These are phyloP conservation scores for Porites lobata DNA, from an alignment of 92 coral and sea anemone species.

Conservation along the genomic window DNA sequence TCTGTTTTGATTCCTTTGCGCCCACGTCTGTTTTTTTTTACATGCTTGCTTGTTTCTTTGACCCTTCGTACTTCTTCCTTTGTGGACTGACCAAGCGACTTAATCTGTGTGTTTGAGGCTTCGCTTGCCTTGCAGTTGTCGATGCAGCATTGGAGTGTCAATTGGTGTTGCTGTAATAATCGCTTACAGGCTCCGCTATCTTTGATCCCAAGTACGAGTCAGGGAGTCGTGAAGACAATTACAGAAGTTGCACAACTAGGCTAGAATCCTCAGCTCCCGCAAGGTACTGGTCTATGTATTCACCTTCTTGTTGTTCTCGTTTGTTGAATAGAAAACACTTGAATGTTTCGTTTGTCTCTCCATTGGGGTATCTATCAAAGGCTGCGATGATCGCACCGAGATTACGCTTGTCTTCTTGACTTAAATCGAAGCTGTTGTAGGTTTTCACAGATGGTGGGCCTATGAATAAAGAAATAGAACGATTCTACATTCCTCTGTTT, in stretches of 20 bases:
- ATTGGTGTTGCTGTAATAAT: too few species aligned
- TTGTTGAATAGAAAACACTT: constrained; percentile 52
- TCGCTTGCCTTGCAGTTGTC: too few species aligned
- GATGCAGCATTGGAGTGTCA: too few species aligned
- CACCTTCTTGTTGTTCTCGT: constrained; percentile 42
- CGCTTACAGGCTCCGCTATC: too few species aligned
- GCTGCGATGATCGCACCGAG: constrained; percentile 15
- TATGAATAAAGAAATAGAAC: constrained; percentile 63
- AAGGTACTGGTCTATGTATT: constrained; percentile 34
- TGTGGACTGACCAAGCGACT: constrained; percentile 29
- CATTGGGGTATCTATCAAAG: constrained; percentile 28
- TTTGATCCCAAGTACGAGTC: too few species aligned
- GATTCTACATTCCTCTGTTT: constrained; percentile 60
- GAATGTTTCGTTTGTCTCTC: constrained; percentile 49
- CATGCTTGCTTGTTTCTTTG: constrained; percentile 17
- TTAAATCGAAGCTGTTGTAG: constrained; percentile 58
- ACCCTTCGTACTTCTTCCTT: constrained; percentile 37
- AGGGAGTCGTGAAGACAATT: too few species aligned
- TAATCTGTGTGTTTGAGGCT: too few species aligned
- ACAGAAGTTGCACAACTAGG: too few species aligned
- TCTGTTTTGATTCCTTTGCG: background rate
- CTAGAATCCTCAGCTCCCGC: constrained; percentile 30
- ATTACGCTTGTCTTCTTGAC: constrained; percentile 36
- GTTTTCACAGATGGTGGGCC: constrained; percentile 65
- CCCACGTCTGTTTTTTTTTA: background rate